A percentile compares a stretch with the other conserved stretches of the same genome.
Conservation (phyloP, 2,888 invertebrate species). For the Callosobruchus maculatus region DNA sequence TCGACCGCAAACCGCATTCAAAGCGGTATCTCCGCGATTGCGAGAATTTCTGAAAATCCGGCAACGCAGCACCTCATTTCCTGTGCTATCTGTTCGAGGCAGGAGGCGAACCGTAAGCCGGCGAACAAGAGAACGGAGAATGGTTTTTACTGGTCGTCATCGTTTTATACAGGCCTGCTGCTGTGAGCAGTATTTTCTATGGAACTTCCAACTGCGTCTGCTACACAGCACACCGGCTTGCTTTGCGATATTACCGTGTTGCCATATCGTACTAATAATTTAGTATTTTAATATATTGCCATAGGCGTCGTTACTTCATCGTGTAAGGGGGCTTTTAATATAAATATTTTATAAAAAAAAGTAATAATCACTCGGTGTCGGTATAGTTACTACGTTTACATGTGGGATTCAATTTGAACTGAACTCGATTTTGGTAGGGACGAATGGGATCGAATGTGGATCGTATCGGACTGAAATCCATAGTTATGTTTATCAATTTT, state of each 20-base stretch:
- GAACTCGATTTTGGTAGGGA: no score
- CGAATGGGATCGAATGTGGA: no score
- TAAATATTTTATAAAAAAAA: no score
- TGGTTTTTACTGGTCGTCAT: slow-evolving; percentile 22
- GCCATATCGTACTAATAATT: neutral
- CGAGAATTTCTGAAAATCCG: slow-evolving; percentile 6
- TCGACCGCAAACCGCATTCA: no score
- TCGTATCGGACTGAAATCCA: no score
- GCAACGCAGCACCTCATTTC: slow-evolving; percentile 26
- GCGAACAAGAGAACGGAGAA: slow-evolving; percentile 21
- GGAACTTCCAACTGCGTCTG: neutral
- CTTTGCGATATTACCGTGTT: slow-evolving; percentile 4
- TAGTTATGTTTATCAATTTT: no score
- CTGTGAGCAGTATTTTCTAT: neutral
- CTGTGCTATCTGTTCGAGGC: slow-evolving; percentile 26
- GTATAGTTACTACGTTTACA: no score
- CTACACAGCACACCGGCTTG: neutral
- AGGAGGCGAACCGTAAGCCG: slow-evolving; percentile 5
- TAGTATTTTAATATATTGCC: neutral
- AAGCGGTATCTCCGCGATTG: slow-evolving; percentile 1
- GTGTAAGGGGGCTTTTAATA: no score
- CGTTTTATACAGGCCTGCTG: neutral
- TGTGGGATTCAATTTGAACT: no score
- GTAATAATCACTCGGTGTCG: no score
- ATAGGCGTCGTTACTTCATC: no score